Conservation (phyloP, 2,888 invertebrate genomes). For the Gandaritis pyraliata region DNA sequence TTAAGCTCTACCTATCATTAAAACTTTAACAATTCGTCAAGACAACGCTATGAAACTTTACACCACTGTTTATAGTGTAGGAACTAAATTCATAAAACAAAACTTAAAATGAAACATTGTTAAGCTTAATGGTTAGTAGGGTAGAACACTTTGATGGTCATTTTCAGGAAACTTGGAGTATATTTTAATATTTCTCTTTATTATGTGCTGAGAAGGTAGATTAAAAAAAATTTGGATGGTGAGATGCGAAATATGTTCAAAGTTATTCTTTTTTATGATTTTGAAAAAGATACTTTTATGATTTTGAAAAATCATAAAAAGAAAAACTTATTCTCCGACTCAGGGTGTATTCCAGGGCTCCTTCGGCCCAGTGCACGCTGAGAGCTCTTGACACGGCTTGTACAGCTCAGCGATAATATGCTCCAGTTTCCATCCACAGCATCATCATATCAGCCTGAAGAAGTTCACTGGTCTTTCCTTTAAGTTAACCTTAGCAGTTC, state of each 20-base stretch:
- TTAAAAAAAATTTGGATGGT: too few species aligned
- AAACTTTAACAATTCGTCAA: slow-evolving; percentile 19
- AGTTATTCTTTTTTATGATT: too few species aligned
- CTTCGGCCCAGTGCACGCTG: slow-evolving; percentile 20
- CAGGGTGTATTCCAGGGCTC: slow-evolving; percentile 3
- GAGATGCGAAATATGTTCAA: too few species aligned
- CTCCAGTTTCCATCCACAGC: slow-evolving; percentile 25
- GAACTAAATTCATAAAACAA: slow-evolving; percentile 16
- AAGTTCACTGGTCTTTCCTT: too few species aligned
- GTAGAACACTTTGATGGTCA: not conserved
- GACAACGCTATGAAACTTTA: slow-evolving; percentile 19
- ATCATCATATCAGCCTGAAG: too few species aligned
- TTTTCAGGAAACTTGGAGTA: not conserved
- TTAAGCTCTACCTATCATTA: slow-evolving; percentile 1
- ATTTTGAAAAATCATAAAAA: too few species aligned
- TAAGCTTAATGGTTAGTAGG: not conserved
- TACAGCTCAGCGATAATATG: slow-evolving; percentile 37
- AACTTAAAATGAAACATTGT: slow-evolving; percentile 4
- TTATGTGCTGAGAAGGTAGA: not conserved
- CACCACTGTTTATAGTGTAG: slow-evolving; percentile 16
- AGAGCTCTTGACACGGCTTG: slow-evolving; percentile 39
- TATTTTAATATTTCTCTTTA: too few species aligned
- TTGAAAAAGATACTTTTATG: too few species aligned
- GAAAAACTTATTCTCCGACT: not conserved
- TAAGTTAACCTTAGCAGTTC: too few species aligned